Percentiles rank a stretch among this genome's conserved stretches.
Conservation (phyloP, 2,113 vertebrate genomes). For the Tragelaphus buxtoni region DNA sequence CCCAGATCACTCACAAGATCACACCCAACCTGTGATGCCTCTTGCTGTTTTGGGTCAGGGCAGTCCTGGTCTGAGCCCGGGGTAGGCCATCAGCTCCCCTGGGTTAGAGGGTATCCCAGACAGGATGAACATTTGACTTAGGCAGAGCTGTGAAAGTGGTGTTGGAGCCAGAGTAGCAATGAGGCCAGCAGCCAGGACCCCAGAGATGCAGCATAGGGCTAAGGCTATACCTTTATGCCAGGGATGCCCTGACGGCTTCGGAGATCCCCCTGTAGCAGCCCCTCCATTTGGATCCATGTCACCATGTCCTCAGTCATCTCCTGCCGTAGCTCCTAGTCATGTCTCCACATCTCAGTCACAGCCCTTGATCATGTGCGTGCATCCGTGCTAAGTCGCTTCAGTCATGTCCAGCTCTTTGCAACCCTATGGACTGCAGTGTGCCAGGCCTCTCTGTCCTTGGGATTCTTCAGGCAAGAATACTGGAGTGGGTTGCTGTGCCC, state of each 20-base stretch:
- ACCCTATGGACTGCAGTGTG: background rate
- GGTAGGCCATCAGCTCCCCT: no score
- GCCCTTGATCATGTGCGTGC: background rate
- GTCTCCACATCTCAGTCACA: background rate
- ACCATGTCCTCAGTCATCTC: background rate
- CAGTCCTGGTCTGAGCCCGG: background rate
- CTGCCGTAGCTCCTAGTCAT: background rate
- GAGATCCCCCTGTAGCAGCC: background rate
- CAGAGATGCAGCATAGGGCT: background rate
- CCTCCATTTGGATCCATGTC: background rate
- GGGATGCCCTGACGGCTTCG: background rate
- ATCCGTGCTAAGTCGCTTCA: background rate
- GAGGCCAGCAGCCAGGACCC: background rate
- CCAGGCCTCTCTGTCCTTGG: background rate
- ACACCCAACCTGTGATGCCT: fast-evolving
- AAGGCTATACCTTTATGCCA: fast-evolving
- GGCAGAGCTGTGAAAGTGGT: fast-evolving
- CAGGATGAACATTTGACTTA: background rate
- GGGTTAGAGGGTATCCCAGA: background rate
- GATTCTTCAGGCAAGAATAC: background rate
- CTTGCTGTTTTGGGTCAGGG: background rate
- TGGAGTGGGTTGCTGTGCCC: background rate
- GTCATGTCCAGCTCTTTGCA: background rate
- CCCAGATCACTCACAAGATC: background rate
- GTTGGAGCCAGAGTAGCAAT: background rate